phyloP scores from a whole-genome alignment of 2,797 vertebrate species.

The Pseudopleuronectes americanus region DNA sequence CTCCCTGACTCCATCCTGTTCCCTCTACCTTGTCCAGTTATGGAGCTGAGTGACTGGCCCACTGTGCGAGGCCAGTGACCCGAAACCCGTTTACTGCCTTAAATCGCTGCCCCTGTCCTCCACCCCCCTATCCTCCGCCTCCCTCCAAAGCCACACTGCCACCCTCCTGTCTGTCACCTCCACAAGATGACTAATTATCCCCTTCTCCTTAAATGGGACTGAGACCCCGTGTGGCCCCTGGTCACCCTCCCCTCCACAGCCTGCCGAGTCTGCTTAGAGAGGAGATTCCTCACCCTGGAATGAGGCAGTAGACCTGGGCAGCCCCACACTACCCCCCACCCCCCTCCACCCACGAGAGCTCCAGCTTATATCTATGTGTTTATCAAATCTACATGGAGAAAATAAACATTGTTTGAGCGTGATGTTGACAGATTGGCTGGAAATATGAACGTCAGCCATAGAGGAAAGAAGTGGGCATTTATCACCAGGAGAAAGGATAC shows the following conservation, averaged over 20 bases:
- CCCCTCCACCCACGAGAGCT: conserved; percentile 38
- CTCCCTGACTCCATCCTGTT: conserved; percentile 39
- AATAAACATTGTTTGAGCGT: conserved; percentile 66
- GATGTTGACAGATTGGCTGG: conserved; percentile 64
- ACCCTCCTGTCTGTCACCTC: conserved; percentile 59
- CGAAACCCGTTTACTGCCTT: conserved; percentile 76
- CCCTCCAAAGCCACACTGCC: conserved; percentile 43
- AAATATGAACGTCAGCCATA: conserved; percentile 61
- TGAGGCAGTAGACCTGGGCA: conserved; percentile 40
- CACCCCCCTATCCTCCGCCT: conserved; percentile 14
- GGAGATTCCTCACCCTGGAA: conserved; percentile 71
- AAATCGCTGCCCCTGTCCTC: conserved; percentile 63
- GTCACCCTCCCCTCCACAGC: conserved; percentile 28
- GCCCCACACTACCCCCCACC: conserved; percentile 8
- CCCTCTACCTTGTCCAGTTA: conserved; percentile 48
- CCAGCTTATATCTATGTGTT: conserved; percentile 68
- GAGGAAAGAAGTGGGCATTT: conserved; percentile 62
- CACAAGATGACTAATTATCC: conserved; percentile 75
- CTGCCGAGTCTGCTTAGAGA: conserved; percentile 63
- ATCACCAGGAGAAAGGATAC: conserved; percentile 61
- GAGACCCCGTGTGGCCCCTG: conserved; percentile 29
- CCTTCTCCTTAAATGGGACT: conserved; percentile 50
- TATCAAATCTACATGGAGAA: conserved; percentile 66
- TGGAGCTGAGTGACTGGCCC: conserved; percentile 76
- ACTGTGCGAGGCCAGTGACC: conserved; percentile 81